These are phyloP conservation scores for Phataginus tetradactyla DNA, from an alignment of 2,797 vertebrate species.

Conservation along the genomic window DNA sequence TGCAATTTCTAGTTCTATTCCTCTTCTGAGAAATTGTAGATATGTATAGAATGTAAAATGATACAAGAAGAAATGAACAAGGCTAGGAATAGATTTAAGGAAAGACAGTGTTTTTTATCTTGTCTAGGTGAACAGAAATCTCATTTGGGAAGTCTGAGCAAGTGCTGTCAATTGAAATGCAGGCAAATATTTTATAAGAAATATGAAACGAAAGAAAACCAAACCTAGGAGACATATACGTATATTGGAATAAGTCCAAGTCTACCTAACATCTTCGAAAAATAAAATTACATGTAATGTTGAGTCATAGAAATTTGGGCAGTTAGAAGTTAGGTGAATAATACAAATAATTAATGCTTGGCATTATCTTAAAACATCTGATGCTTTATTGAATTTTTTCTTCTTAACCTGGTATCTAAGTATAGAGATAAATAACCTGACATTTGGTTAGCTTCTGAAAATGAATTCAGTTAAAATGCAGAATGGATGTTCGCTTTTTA, in stretches of 20 bases:
- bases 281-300: neutral
- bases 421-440: neutral
- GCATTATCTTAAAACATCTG: neutral
- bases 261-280: neutral
- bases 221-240: neutral
- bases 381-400: neutral
- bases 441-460: slow-evolving; percentile 14
- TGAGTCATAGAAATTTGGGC: neutral
- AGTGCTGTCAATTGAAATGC: slow-evolving; percentile 7
- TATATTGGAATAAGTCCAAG: neutral
- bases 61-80: neutral
- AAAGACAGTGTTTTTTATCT: neutral
- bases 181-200: slow-evolving; percentile 7
- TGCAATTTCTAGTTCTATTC: neutral
- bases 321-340: neutral
- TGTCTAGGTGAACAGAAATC: neutral
- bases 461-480: neutral
- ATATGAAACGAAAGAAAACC: neutral
- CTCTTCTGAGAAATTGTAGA: slow-evolving; percentile 75
- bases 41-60: slow-evolving; percentile 55
- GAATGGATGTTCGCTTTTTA: neutral
- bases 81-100: neutral
- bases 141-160: neutral
- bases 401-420: neutral
- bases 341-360: neutral